Percentiles rank a stretch among this genome's conserved stretches.
phyloP scores from a whole-genome alignment of 2,888 invertebrate genomes.

The Apodemia duryi region DNA sequence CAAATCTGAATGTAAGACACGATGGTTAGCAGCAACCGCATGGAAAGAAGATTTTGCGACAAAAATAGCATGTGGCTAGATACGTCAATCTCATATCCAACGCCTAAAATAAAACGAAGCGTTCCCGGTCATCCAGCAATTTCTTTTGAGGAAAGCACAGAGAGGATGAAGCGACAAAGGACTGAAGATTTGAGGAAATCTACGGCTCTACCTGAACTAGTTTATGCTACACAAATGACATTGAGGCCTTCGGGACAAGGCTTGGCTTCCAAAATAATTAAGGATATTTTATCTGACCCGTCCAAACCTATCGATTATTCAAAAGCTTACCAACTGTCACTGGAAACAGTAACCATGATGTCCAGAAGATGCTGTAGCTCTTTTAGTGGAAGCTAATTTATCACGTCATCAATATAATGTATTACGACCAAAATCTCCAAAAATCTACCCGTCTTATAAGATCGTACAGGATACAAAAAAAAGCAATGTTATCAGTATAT shows the following conservation, averaged over 20 bases:
- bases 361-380: slow-evolving; percentile 13
- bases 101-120: neutral
- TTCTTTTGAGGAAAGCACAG: neutral
- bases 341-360: slow-evolving; percentile 12
- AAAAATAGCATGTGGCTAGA: slow-evolving; percentile 9
- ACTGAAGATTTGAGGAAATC: slow-evolving; percentile 6
- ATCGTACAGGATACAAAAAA: slow-evolving; percentile 14
- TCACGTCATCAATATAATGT: slow-evolving; percentile 7
- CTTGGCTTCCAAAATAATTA: slow-evolving; percentile 7
- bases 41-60: neutral
- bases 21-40: slow-evolving; percentile 4
- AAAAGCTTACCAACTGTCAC: slow-evolving; percentile 78
- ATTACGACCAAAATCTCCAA: slow-evolving; percentile 13
- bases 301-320: slow-evolving; percentile 6
- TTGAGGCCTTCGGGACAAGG: slow-evolving; percentile 9
- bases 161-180: slow-evolving; percentile 8
- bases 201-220: slow-evolving; percentile 5
- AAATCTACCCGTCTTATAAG: slow-evolving; percentile 16
- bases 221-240: slow-evolving; percentile 4
- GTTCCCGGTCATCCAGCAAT: slow-evolving; percentile 4
- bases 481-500: slow-evolving; percentile 12
- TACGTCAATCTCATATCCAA: slow-evolving; percentile 2
- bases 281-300: neutral
- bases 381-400: slow-evolving; percentile 11
- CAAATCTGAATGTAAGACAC: slow-evolving; percentile 2